phyloP scores from a whole-genome alignment of 1,140 invertebrate genomes.

The Cephus cinctus region DNA sequence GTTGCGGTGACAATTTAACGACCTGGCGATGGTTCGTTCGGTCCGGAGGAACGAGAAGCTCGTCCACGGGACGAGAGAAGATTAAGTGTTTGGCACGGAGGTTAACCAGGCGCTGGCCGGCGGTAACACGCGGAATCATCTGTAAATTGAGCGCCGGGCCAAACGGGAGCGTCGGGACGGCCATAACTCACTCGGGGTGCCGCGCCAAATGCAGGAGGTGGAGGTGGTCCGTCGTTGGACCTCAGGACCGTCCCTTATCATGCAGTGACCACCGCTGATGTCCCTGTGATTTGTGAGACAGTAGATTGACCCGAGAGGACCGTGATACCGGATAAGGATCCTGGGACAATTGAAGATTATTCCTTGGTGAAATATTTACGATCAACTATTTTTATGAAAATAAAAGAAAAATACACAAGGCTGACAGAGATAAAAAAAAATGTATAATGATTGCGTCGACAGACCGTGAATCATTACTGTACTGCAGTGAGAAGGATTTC shows the following conservation, averaged over 20 bases:
- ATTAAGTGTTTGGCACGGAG: slow-evolving; percentile 57
- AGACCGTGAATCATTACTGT: no score
- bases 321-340: no score
- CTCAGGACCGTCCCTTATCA: slow-evolving; percentile 21
- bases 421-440: no score
- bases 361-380: no score
- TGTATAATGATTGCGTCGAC: no score
- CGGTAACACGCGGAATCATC: slow-evolving; percentile 61
- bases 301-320: no score
- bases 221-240: not conserved
- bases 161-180: slow-evolving; percentile 48
- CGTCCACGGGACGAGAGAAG: slow-evolving; percentile 47
- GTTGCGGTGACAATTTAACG: slow-evolving; percentile 27
- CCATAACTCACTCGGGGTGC: slow-evolving; percentile 46
- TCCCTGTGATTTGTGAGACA: not conserved
- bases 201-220: slow-evolving; percentile 2
- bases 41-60: no score
- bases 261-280: slow-evolving; percentile 8
- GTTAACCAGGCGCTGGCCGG: slow-evolving; percentile 52
- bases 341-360: no score
- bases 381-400: no score
- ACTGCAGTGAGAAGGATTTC: no score
- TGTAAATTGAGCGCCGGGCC: slow-evolving; percentile 60
- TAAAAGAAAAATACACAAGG: no score
- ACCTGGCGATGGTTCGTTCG: slow-evolving; percentile 29